These are phyloP conservation scores for Lithosia quadra DNA, from an alignment of 2,888 invertebrate species.

Conservation along the genomic window DNA sequence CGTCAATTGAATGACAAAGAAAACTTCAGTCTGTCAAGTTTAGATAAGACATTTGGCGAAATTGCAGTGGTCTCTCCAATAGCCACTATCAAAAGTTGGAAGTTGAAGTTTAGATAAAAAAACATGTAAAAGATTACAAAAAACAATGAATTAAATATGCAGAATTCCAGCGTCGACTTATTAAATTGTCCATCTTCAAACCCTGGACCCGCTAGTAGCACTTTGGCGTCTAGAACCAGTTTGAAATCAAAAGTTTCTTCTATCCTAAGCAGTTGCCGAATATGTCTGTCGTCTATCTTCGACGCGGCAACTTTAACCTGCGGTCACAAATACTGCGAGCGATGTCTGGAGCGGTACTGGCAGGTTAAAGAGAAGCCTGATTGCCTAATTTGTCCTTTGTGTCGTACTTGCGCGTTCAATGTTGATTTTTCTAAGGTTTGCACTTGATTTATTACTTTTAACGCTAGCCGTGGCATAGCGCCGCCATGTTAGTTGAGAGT, in stretches of 20 bases:
- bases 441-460: neutral
- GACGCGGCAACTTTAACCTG: constrained; percentile 66
- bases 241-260: constrained; percentile 48
- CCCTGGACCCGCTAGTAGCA: constrained; percentile 13
- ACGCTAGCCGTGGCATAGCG: neutral
- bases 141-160: constrained; percentile 25
- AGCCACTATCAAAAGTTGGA: no score
- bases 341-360: constrained; percentile 68
- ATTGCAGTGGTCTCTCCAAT: no score
- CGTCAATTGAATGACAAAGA: neutral
- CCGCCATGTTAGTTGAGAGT: no score
- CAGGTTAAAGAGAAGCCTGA: constrained; percentile 60
- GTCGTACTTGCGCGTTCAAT: constrained; percentile 61
- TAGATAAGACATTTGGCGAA: no score
- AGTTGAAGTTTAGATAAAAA: constrained; percentile 2
- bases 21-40: neutral
- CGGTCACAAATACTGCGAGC: constrained; percentile 73
- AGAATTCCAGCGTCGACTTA: constrained; percentile 27
- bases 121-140: constrained; percentile 24
- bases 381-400: constrained; percentile 70
- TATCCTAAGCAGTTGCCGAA: constrained; percentile 63
- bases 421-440: constrained; percentile 69
- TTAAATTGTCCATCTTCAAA: constrained; percentile 17
- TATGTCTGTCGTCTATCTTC: constrained; percentile 67
- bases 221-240: constrained; percentile 44